These are phyloP conservation scores for Drusus annulatus DNA, from an alignment of 1,140 invertebrate genomes.

Conservation along the genomic window DNA sequence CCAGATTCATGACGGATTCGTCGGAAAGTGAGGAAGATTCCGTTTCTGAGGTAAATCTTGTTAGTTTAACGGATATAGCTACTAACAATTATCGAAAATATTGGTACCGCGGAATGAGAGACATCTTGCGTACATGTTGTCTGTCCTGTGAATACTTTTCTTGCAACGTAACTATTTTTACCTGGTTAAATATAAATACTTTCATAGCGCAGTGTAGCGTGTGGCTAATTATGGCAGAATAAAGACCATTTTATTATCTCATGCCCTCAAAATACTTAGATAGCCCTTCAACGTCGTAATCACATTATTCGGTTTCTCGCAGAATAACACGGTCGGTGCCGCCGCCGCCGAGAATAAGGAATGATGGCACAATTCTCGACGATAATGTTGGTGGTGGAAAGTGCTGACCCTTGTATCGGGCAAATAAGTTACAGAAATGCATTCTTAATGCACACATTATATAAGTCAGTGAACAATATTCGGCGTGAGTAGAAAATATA, in stretches of 20 bases:
- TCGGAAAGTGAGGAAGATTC: constrained; percentile 94
- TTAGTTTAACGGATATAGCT: constrained; percentile 70
- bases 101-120: constrained; percentile 70
- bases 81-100: constrained; percentile 69
- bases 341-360: constrained; percentile 27
- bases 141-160: constrained; percentile 54
- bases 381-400: constrained; percentile 31
- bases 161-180: constrained; percentile 57
- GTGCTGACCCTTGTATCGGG: constrained; percentile 47
- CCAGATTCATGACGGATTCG: constrained; percentile 89
- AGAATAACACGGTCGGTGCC: constrained; percentile 47
- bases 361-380: constrained; percentile 37
- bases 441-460: constrained; percentile 51
- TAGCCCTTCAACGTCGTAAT: constrained; percentile 34
- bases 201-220: constrained; percentile 49
- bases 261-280: constrained; percentile 39
- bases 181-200: constrained; percentile 55
- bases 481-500: constrained; percentile 36
- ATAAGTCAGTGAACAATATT: constrained; percentile 41
- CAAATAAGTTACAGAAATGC: constrained; percentile 43
- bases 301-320: constrained; percentile 40
- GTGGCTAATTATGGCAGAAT: constrained; percentile 51
- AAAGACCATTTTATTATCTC: constrained; percentile 49
- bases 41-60: constrained; percentile 87
- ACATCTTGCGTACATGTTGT: constrained; percentile 68